Percentiles rank a stretch among this genome's conserved stretches.
Evolutionary conservation across 2,888 invertebrate genomes (phyloP).

Genomic region (Buathra laborator): DNA sequence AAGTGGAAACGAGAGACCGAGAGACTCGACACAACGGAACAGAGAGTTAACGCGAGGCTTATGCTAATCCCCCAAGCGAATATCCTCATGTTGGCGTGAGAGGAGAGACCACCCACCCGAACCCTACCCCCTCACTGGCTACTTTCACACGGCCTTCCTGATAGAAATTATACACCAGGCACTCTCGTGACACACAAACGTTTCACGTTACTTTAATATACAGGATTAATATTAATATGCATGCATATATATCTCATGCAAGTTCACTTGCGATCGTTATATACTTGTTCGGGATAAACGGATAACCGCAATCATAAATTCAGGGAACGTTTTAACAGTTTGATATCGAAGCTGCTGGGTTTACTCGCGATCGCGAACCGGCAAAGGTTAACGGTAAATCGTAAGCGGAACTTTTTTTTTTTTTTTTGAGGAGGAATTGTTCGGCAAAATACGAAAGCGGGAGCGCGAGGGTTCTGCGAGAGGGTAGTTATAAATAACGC

Average conservation of each 20-base stretch:
- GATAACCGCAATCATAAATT: no score
- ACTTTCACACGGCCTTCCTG: constrained; percentile 33
- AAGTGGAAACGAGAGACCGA: constrained; percentile 29
- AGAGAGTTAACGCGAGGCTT: constrained; percentile 58
- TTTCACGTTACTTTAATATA: constrained; percentile 8
- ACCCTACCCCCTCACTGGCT: constrained; percentile 20
- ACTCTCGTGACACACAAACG: constrained; percentile 28
- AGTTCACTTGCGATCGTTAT: not conserved
- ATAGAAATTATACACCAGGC: constrained; percentile 36
- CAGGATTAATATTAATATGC: not conserved
- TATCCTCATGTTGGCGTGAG: constrained; percentile 9
- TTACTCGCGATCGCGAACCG: not conserved
- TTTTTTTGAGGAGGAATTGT: not conserved
- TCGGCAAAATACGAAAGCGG: not conserved
- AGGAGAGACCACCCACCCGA: no score
- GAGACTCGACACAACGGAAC: constrained; percentile 48
- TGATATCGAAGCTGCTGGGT: not conserved
- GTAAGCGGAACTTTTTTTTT: no score
- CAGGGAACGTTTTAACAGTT: not conserved
- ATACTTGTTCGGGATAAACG: not conserved
- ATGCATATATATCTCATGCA: not conserved
- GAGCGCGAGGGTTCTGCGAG: not conserved
- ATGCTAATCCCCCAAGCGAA: constrained; percentile 55
- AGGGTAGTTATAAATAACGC: constrained; percentile 22
- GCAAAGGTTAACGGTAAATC: not conserved